Conservation (phyloP, 1,140 invertebrate species). For the Goniozus legneri region DNA sequence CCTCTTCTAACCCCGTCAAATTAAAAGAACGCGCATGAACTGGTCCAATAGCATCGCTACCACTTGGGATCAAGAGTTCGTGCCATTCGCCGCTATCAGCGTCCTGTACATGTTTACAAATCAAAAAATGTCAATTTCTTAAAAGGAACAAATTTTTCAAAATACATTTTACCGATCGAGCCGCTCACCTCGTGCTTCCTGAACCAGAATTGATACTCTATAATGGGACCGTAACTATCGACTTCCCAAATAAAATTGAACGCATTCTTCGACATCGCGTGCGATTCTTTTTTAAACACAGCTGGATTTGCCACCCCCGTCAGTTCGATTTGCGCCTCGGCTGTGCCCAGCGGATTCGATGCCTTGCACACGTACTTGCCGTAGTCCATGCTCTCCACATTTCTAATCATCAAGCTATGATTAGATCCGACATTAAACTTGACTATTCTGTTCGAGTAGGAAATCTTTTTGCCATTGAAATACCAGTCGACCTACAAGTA, state of each 20-base stretch:
- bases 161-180: too few relatives aligned
- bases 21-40: constrained; percentile 67
- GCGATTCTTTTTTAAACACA: constrained; percentile 58
- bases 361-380: constrained; percentile 76
- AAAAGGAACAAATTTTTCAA: too few relatives aligned
- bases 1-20: constrained; percentile 62
- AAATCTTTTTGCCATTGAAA: constrained; percentile 51
- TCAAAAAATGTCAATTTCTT: neutral
- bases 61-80: constrained; percentile 66
- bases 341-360: constrained; percentile 65
- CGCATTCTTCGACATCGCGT: constrained; percentile 45
- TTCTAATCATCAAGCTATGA: constrained; percentile 66
- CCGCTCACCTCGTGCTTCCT: too few relatives aligned
- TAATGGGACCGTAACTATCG: constrained; percentile 70
- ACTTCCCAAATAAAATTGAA: constrained; percentile 74
- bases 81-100: constrained; percentile 60
- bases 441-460: constrained; percentile 59
- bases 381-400: constrained; percentile 67
- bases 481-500: constrained; percentile 52
- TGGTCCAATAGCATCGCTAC: constrained; percentile 54
- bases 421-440: constrained; percentile 58
- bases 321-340: constrained; percentile 55
- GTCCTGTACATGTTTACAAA: constrained; percentile 15
- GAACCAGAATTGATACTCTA: constrained; percentile 69
- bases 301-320: constrained; percentile 62